Evolutionary conservation across 2,797 vertebrate species (phyloP).

Genomic region (Crocodylus rhombifer): DNA sequence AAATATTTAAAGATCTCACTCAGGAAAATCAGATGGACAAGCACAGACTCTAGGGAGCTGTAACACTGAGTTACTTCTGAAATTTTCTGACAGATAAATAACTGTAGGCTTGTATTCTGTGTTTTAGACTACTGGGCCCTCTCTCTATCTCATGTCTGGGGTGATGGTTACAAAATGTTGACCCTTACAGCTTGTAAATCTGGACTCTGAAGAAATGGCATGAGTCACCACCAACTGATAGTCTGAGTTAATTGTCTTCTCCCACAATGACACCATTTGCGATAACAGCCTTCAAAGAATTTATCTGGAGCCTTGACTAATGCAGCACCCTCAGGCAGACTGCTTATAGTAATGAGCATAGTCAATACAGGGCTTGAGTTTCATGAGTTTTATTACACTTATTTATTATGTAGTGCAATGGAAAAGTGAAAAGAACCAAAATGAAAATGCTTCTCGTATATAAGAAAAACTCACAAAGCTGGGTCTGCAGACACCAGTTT

Average conservation of each 20-base stretch:
- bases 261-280: neutral
- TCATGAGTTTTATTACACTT: neutral
- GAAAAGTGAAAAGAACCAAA: neutral
- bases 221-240: slow-evolving; percentile 34
- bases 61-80: slow-evolving; percentile 72
- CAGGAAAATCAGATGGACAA: slow-evolving; percentile 75
- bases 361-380: neutral
- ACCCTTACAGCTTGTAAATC: slow-evolving; percentile 60
- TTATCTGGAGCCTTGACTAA: slow-evolving; percentile 20
- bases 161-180: slow-evolving; percentile 67
- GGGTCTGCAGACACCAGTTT: neutral
- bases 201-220: slow-evolving; percentile 54
- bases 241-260: slow-evolving; percentile 52
- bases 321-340: neutral
- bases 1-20: slow-evolving; percentile 67
- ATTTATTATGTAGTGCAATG: neutral
- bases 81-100: slow-evolving; percentile 80
- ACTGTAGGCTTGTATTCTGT: slow-evolving; percentile 69
- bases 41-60: slow-evolving; percentile 75
- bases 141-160: slow-evolving; percentile 30
- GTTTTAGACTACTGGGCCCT: slow-evolving; percentile 67
- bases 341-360: slow-evolving; percentile 7
- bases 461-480: neutral
- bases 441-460: neutral
- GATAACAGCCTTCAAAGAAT: slow-evolving; percentile 56